Base-by-base conservation (phyloP, 2,113 vertebrate genomes). In the Lontra canadensis region DNA sequence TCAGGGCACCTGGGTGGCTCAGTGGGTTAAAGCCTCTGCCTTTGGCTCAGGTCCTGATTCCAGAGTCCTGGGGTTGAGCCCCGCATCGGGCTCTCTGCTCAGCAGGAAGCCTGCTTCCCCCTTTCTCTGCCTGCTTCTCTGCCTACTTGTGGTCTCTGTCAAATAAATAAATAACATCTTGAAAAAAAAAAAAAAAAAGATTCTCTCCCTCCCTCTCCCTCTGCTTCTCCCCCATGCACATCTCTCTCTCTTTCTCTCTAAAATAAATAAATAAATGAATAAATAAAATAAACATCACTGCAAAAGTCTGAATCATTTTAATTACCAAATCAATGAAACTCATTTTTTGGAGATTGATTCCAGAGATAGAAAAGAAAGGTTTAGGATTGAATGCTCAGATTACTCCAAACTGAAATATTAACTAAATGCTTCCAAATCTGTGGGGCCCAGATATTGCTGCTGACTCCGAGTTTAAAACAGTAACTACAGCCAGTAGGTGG, bases 401-500 rank as follows among this genome's bases (percentile, higher is more conserved):
- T 79, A 39, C 52, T 93, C 69, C 42, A 76, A 92, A 92, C 29
- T 63, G 31, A 79, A 93, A 71, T 65, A 34, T 69, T 84, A 69
- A n/a, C 34, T 17, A 87, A 87, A 42, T 57, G 25, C n/a, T 90
- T 87, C 74, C 26, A 95, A 76, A 88, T 6, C 1, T 20, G 9
- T 95, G 20, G 42, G 36, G 26, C 67, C 73, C 52, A 57, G 8
- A 81, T 20, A 67, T 9, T 44, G 47, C 78, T 84, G 29, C 63
- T 42, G 74, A 82, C 55, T 89, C 34, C 42, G 9, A 44, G 67
- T 49, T 91, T 98, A 92, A 97, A 95, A 79, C 65, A 95, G 36
- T 73, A 73, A 29, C n/a, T 57, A 83, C 11, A 80, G n/a, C 13
- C 39, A 44, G 71, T 63, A 59, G 17, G 52, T 79, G 69, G 81